Conservation (phyloP, 2,797 vertebrate species). For the Babyrousa celebensis region DNA sequence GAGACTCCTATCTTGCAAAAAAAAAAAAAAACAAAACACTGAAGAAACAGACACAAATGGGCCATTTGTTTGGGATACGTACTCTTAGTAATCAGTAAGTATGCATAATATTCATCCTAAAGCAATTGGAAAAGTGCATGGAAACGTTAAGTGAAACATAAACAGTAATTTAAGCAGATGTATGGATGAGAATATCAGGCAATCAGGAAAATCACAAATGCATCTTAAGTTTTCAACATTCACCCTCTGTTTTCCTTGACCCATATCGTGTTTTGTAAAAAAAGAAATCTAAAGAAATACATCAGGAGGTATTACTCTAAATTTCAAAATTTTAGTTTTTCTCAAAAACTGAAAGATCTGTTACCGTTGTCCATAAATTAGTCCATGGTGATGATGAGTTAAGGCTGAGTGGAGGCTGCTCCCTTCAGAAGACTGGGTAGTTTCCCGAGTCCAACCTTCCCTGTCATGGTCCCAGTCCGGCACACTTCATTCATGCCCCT, state of each 20-base stretch:
- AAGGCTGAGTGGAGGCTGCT: background rate
- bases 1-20: constrained; percentile 4
- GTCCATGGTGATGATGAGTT: background rate
- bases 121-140: background rate
- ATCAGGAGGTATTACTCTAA: background rate
- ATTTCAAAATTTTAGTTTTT: constrained; percentile 25
- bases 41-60: background rate
- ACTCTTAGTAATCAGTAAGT: background rate
- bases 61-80: background rate
- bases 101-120: background rate
- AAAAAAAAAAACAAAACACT: background rate
- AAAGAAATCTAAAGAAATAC: constrained; percentile 34
- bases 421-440: too few relatives aligned
- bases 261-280: background rate
- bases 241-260: background rate
- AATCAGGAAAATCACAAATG: constrained; percentile 26
- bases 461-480: background rate
- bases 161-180: constrained; percentile 4
- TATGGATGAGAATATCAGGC: background rate
- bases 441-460: too few relatives aligned
- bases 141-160: background rate
- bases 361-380: background rate
- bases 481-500: background rate
- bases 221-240: background rate
- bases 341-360: background rate